These are phyloP conservation scores for Drosophila santomea DNA, from an alignment of 1,140 invertebrate genomes.

Conservation along the genomic window DNA sequence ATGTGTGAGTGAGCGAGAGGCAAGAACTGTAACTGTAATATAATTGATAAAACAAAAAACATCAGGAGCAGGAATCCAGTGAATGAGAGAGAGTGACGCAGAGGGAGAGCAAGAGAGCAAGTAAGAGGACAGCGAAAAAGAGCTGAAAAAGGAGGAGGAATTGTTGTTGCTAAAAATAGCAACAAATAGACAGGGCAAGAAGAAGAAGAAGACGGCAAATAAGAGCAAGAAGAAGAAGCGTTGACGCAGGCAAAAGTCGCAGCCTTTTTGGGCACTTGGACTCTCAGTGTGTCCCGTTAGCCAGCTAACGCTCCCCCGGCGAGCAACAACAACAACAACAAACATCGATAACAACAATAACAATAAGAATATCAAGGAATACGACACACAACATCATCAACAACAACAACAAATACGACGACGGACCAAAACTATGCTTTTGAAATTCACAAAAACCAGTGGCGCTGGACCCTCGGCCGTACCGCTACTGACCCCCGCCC, in stretches of 20 bases:
- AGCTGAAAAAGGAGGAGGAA: conserved; percentile 20
- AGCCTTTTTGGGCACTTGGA: conserved; percentile 38
- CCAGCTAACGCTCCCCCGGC: conserved; percentile 4
- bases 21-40: conserved; percentile 48
- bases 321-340: conserved; percentile 7
- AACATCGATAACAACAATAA: conserved; percentile 6
- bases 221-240: conserved; percentile 9
- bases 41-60: conserved; percentile 62
- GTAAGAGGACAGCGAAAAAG: conserved; percentile 5
- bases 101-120: conserved; percentile 10
- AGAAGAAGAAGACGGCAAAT: conserved; percentile 3
- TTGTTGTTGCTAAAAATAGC: conserved; percentile 72
- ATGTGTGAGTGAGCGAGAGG: conserved; percentile 36
- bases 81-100: conserved; percentile 7
- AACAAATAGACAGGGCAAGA: conserved; percentile 56
- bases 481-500: conserved; percentile 21
- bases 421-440: conserved; percentile 43
- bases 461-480: conserved; percentile 58
- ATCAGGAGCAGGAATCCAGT: conserved; percentile 22
- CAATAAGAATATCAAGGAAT: no score
- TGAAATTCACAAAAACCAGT: conserved; percentile 54
- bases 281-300: conserved; percentile 36
- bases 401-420: conserved; percentile 16
- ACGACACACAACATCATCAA: no score
- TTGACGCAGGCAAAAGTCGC: conserved; percentile 40